Conservation (phyloP, 2,113 vertebrate species). For the Triplophysa tibetana region DNA sequence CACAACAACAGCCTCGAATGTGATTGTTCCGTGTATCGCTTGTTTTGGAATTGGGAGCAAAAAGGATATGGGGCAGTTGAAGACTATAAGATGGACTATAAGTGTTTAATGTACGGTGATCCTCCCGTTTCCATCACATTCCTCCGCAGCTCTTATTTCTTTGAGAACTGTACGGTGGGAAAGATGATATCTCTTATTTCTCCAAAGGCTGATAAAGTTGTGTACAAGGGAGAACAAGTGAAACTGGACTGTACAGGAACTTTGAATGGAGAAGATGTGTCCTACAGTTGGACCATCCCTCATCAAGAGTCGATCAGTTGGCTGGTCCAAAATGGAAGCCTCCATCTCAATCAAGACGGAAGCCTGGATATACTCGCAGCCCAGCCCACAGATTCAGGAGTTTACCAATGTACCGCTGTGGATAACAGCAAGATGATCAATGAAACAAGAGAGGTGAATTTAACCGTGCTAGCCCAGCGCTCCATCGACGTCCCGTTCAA, state of each 20-base stretch:
- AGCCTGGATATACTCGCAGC: constrained; percentile 81
- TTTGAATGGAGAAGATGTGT: constrained; percentile 61
- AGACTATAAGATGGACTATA: constrained; percentile 84
- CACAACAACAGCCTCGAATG: constrained; percentile 92
- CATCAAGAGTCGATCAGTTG: constrained; percentile 75
- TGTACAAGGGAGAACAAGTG: constrained; percentile 75
- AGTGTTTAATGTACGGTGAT: constrained; percentile 77
- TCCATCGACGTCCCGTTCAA: constrained; percentile 78
- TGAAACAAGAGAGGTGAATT: constrained; percentile 83
- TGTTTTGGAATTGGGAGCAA: constrained; percentile 86
- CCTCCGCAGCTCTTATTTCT: constrained; percentile 76
- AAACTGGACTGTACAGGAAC: constrained; percentile 80
- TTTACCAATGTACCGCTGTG: constrained; percentile 86
- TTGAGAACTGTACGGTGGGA: constrained; percentile 80
- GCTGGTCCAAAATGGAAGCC: constrained; percentile 71
- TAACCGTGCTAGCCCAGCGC: constrained; percentile 77
- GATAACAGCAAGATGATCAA: constrained; percentile 78
- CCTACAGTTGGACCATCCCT: constrained; percentile 85
- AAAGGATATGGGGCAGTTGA: constrained; percentile 78
- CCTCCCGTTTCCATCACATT: constrained; percentile 73
- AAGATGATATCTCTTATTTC: constrained; percentile 47
- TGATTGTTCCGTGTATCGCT: constrained; percentile 81
- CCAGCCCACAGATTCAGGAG: constrained; percentile 81
- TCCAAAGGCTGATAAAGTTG: constrained; percentile 68
- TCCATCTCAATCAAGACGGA: constrained; percentile 81